phyloP scores from a whole-genome alignment of 2,113 vertebrate species.

The Gambusia affinis region DNA sequence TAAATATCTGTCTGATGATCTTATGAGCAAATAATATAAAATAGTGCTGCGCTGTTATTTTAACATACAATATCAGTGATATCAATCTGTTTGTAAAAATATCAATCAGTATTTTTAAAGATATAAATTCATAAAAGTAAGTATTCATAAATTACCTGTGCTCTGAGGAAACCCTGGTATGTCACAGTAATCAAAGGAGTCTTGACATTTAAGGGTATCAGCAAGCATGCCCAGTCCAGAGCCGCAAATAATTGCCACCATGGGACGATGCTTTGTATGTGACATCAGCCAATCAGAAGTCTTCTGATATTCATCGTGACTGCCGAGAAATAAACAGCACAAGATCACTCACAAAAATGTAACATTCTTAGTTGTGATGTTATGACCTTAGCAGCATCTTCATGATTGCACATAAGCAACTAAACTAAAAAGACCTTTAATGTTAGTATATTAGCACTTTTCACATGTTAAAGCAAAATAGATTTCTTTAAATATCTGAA shows the following conservation, averaged over 20 bases:
- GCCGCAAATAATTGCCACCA: constrained; percentile 85
- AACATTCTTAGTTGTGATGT: not conserved
- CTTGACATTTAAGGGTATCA: constrained; percentile 74
- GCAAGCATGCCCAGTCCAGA: constrained; percentile 83
- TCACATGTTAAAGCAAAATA: not conserved
- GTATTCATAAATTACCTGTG: constrained; percentile 72
- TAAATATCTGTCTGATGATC: not conserved
- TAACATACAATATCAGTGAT: not conserved
- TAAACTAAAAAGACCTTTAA: no score
- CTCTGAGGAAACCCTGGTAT: constrained; percentile 85
- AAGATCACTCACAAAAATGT: not conserved
- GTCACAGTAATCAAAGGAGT: constrained; percentile 78
- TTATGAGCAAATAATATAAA: not conserved
- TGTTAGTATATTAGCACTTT: not conserved
- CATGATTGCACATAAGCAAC: not conserved
- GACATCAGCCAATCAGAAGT: constrained; percentile 83
- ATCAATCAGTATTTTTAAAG: not conserved
- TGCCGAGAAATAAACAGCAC: constrained; percentile 23
- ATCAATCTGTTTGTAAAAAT: not conserved
- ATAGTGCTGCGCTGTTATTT: not conserved
- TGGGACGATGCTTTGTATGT: constrained; percentile 78
- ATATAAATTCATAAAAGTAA: not conserved
- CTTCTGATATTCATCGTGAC: constrained; percentile 81
- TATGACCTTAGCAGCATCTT: not conserved
- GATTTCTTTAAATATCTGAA: not conserved